Evolutionary conservation across 2,797 vertebrate genomes (phyloP), one percentile per base, ranked within the genome.

Genomic region (Brachyrhaphis roseni): DNA sequence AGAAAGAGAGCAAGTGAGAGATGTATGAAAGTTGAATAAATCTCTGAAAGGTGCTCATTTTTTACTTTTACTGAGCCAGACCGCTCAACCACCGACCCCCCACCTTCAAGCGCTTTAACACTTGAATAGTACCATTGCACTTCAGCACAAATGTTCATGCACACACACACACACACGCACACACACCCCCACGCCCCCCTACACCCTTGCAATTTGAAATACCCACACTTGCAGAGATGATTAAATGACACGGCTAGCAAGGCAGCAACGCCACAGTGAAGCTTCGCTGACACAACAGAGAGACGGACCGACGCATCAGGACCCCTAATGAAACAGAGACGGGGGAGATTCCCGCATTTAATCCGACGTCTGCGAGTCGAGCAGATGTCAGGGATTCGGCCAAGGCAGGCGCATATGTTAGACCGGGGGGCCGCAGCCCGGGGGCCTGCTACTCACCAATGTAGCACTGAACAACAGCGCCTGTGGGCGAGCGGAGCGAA

Each of bases 351-450:
- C 84, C 82, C 81, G 73, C 57, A 83, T 93, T 92, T 91, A 94
- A 94, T 92, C 90, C 86, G 82, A 77, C 76, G 78, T 85, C 49
- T 68, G 86, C 85, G 85, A 89, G 86, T 92, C 82, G 80, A 93
- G 78, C 92, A 94, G 93, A 94, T 95, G 92, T 87, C 82, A 81
- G 78, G 76, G 84, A 92, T 88, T 92, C 88, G 90, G 89, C 86
- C 75, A 78, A 79, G 34, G 78, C 78, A 81, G 78, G 83, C 62
- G 78, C 41, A 15, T 71, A 76, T 43, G 41, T 43, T 43, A 66
- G 59, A 84, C 49, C 53, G 62, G 77, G 74, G 43, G 43, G 82
- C 84, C 82, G 72, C 75, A 79, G 16, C 68, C 78, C 80, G 66
- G 34, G 82, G 83, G 72, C 77, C 47, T 51, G 77, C 72, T 45